phyloP scores from a whole-genome alignment of 2,113 vertebrate genomes.

The Columbina picui region DNA sequence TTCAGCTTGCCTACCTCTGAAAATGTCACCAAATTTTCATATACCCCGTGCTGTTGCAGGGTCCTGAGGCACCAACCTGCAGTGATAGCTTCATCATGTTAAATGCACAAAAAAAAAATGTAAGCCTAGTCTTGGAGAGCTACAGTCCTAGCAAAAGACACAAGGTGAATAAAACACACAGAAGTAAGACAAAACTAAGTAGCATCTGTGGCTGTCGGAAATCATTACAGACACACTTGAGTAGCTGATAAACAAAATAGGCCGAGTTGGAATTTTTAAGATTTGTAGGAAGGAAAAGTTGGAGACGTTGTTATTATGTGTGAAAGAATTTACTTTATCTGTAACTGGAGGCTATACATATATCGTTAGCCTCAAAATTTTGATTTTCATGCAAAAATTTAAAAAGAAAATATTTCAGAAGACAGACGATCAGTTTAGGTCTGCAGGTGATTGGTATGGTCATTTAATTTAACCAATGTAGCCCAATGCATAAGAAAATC shows the following conservation, averaged over 20 bases:
- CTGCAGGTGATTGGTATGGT: background rate
- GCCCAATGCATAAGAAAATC: background rate
- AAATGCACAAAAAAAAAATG: background rate
- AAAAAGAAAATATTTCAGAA: background rate
- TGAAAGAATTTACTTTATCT: background rate
- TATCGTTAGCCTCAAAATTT: background rate
- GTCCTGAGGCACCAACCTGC: background rate
- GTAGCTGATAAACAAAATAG: background rate
- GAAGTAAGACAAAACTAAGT: background rate
- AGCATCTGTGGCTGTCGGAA: background rate
- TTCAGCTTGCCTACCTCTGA: background rate
- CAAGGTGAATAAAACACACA: background rate
- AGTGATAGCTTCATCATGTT: background rate
- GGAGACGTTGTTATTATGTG: background rate
- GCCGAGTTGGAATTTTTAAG: background rate
- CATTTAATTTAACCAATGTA: background rate
- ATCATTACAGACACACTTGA: background rate
- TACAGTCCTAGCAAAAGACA: background rate
- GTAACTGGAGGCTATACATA: background rate
- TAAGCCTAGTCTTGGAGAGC: background rate
- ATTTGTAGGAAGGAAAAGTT: background rate
- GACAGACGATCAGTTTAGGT: background rate
- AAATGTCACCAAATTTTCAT: background rate
- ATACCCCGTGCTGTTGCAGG: background rate
- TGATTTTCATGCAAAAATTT: background rate